Conservation (phyloP, 2,113 vertebrate genomes). For the Mobula hypostoma region DNA sequence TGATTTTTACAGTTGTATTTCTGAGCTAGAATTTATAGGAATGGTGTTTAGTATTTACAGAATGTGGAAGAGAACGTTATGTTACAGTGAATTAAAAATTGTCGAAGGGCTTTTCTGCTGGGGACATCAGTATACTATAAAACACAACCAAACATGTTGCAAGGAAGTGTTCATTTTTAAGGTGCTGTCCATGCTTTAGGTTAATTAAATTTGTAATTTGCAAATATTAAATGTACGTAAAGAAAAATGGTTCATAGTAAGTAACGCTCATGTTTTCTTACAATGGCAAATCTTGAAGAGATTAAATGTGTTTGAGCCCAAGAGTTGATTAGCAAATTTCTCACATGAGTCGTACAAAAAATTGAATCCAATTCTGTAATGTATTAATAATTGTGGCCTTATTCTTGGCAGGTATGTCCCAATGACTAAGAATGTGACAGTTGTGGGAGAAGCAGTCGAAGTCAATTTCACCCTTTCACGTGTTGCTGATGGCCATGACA, state of each 20-base stretch:
- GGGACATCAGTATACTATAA: too few relatives aligned
- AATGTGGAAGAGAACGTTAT: not conserved
- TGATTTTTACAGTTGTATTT: not conserved
- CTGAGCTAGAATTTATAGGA: not conserved
- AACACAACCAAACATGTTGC: not conserved
- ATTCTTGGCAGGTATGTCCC: conserved; percentile 66
- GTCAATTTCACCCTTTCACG: conserved; percentile 81
- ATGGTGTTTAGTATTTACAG: not conserved
- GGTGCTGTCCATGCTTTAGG: not conserved
- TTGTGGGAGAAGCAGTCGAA: conserved; percentile 60
- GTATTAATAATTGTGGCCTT: not conserved
- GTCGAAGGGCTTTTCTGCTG: not conserved
- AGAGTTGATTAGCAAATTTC: not conserved
- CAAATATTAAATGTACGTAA: not conserved
- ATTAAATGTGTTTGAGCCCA: too few relatives aligned
- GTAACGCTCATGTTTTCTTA: not conserved
- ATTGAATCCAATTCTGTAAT: not conserved
- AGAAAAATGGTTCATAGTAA: not conserved
- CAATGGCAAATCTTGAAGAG: too few relatives aligned
- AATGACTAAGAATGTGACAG: conserved; percentile 63
- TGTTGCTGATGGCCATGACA: conserved; percentile 42
- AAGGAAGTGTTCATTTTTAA: not conserved
- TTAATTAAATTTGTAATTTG: not conserved
- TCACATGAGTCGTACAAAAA: not conserved
- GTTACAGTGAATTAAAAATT: not conserved